Percentiles rank a stretch among this genome's conserved stretches.
Conservation (phyloP, 2,113 vertebrate genomes). For the Phoenicopterus ruber region DNA sequence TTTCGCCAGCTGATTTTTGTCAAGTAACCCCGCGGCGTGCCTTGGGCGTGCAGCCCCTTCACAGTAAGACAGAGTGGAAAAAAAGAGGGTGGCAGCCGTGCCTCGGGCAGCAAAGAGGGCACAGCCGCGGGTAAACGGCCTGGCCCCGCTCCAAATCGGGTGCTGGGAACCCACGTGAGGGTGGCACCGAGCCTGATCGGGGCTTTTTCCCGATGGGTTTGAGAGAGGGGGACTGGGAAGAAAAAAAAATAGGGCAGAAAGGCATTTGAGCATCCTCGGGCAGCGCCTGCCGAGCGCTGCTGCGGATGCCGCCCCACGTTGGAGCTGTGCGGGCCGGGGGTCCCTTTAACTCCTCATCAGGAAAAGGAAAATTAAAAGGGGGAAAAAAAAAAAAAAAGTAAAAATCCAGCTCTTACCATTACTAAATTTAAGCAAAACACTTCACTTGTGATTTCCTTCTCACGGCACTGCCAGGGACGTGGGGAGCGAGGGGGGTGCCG, state of each 20-base stretch:
- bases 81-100: background rate
- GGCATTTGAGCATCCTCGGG: background rate
- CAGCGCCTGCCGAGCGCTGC: fast-evolving
- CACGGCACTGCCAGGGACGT: background rate
- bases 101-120: background rate
- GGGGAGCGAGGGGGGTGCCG: background rate
- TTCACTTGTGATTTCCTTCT: background rate
- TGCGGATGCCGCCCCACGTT: fast-evolving
- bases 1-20: conserved; percentile 39
- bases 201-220: background rate
- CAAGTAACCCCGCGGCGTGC: conserved; percentile 10
- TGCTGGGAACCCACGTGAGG: background rate
- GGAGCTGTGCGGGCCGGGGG: background rate
- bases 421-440: background rate
- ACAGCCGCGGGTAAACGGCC: background rate
- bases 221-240: background rate
- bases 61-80: conserved; percentile 1
- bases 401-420: conserved; percentile 22
- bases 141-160: background rate
- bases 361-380: background rate
- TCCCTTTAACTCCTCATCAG: background rate
- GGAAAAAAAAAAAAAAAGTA: background rate
- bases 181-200: background rate
- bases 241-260: background rate
- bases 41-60: conserved; percentile 2